Base-by-base conservation (phyloP, 2,888 invertebrate genomes). In the Drosophila quinaria region DNA sequence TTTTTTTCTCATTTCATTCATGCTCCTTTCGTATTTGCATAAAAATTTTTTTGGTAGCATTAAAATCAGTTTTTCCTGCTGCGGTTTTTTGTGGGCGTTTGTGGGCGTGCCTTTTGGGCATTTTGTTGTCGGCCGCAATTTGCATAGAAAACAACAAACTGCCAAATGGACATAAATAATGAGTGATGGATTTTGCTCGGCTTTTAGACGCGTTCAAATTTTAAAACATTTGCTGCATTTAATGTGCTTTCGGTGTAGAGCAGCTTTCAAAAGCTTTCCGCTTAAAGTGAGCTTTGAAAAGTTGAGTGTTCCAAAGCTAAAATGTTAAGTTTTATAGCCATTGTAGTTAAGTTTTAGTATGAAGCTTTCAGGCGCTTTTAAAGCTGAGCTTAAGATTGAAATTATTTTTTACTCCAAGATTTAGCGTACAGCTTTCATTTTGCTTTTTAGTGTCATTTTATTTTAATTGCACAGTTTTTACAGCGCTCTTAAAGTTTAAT, bases 91-190 rank as follows among this genome's bases (percentile, higher is more conserved):
- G 68, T 71, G 83, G 84, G 70, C 78, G 66, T 75, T 78, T 65
- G 19, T 31, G 25, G 69, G 70, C 63, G 61, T 62, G 73, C 64
- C 71, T 59, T 69, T 80, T 74, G 83, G 84, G 66, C 78, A 76
- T 78, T 78, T 71, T 35, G 37, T 19, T 62, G 68, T 52, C 78
- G 39, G 67, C 68, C 78, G 39, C 65, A 68, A 84, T 71, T 78
- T 73, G 71, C 87, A 77, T 72, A 75, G 70, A 75, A 66, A 63
- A 54, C 56, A 56, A 54, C 73, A 70, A 70, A 72, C 54, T 73
- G 74, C 75, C 88, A 70, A 76, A 88, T 70, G 72, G 86, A 87
- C 84, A 87, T 89, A 82, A 89, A 89, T 85, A 88, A 85, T 88
- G 81, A 84, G 63, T 72, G 90, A 90, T 70, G 72, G 62, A 87